Base-by-base conservation (phyloP, 2,888 invertebrate species). In the Volucella inflata region DNA sequence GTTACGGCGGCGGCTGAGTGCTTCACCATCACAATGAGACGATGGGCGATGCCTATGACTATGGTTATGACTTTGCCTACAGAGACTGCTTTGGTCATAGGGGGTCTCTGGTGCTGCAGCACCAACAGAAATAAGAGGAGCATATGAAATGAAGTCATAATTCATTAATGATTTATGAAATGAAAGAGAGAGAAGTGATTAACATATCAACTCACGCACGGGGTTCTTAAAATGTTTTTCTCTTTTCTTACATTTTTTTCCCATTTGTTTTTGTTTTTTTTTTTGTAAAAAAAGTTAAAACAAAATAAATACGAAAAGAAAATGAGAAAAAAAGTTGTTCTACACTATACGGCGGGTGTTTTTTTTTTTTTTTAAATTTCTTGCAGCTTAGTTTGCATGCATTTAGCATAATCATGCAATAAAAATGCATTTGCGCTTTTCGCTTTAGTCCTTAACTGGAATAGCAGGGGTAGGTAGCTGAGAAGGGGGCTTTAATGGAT, bases 91-190 rank as follows among this genome's bases (percentile, higher is more conserved):
- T 10, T n/a, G 40, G n/a, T 38, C 38, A 16, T 48, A 30, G 64
- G 64, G 72, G 60, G 67, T 42, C 60, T 75, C 40, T 8, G 17
- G 44, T 57, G 50, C 68, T 40, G 46, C 36, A 36, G 55, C 67
- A 44, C 30, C 30, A 30, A 30, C 6, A 55, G 67, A 80, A 85
- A 80, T 76, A 80, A 68, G 80, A 76, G 76, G 76, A 85, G 71
- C 72, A 80, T 80, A 85, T 80, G 80, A 87, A 89, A 89, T 89
- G 88, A 89, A 89, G 88, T 88, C 89, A 89, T 89, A 89, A 88
- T 89, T 89, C 89, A 89, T 88, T 89, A 89, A 89, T 89, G 89
- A 89, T 89, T 89, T 89, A 89, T 89, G 88, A 88, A 89, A 89
- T 88, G 87, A 70, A 85, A 83, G 81, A 71, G 68, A 76, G 76